These are phyloP conservation scores for Ephialtes manifestator DNA, from an alignment of 2,888 invertebrate species.

Conservation along the genomic window DNA sequence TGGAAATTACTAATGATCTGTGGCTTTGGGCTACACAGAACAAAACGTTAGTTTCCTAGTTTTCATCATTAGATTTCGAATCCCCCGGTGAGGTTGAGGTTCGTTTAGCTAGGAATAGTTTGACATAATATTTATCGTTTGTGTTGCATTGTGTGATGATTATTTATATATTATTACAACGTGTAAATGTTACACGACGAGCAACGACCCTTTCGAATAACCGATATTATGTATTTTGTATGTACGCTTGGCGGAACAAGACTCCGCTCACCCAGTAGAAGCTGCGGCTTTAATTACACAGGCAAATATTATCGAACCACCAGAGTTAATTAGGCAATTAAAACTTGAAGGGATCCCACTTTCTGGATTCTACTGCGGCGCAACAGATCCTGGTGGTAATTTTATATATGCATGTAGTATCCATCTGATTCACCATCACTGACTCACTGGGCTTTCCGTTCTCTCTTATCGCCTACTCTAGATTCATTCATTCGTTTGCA, in stretches of 20 bases:
- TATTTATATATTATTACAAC: not conserved
- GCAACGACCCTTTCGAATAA: constrained; percentile 39
- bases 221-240: constrained; percentile 18
- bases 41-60: not conserved
- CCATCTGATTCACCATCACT: not conserved
- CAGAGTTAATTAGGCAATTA: constrained; percentile 82
- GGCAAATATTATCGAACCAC: constrained; percentile 81
- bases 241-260: constrained; percentile 4
- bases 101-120: not conserved
- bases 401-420: constrained; percentile 20
- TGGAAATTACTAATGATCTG: not conserved
- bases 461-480: not conserved
- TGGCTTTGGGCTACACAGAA: not conserved
- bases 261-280: not conserved
- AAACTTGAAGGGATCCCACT: constrained; percentile 80
- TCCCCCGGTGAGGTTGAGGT: too few relatives aligned
- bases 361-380: constrained; percentile 61
- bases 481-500: not conserved
- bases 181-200: constrained; percentile 28
- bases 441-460: too few relatives aligned
- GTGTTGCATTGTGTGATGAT: too few relatives aligned
- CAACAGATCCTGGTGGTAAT: constrained; percentile 29
- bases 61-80: too few relatives aligned
- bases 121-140: not conserved
- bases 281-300: constrained; percentile 78